phyloP scores from a whole-genome alignment of 2,797 vertebrate genomes.

The Halcyon chelicuti region DNA sequence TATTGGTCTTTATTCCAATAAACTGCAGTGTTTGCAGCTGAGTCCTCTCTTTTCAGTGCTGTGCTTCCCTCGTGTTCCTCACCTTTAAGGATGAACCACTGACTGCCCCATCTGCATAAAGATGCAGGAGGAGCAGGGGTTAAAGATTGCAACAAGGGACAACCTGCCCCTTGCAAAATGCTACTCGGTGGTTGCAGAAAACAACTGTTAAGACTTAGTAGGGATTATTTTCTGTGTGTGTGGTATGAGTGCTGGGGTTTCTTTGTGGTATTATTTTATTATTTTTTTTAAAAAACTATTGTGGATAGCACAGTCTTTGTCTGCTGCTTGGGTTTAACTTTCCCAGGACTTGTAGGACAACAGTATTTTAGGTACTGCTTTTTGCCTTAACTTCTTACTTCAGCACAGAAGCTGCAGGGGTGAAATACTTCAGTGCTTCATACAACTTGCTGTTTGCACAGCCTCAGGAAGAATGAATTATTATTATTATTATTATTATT shows the following conservation, averaged over 20 bases:
- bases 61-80: not conserved
- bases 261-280: not conserved
- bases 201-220: not conserved
- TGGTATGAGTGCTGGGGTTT: not conserved
- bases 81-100: not conserved
- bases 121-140: not conserved
- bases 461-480: not conserved
- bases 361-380: not conserved
- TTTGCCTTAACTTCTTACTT: not conserved
- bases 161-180: not conserved
- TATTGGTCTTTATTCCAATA: not conserved
- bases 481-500: no score
- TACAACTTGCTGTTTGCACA: not conserved
- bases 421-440: not conserved
- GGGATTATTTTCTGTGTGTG: not conserved
- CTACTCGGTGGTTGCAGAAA: not conserved
- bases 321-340: not conserved
- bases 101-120: accelerated
- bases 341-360: accelerated
- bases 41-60: not conserved
- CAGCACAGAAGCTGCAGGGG: not conserved
- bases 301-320: not conserved
- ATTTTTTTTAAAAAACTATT: not conserved
- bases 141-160: not conserved
- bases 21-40: not conserved